A percentile compares a stretch with the other conserved stretches of the same genome.
Evolutionary conservation across 2,888 invertebrate genomes (phyloP).

Genomic region (Adelphocoris suturalis): DNA sequence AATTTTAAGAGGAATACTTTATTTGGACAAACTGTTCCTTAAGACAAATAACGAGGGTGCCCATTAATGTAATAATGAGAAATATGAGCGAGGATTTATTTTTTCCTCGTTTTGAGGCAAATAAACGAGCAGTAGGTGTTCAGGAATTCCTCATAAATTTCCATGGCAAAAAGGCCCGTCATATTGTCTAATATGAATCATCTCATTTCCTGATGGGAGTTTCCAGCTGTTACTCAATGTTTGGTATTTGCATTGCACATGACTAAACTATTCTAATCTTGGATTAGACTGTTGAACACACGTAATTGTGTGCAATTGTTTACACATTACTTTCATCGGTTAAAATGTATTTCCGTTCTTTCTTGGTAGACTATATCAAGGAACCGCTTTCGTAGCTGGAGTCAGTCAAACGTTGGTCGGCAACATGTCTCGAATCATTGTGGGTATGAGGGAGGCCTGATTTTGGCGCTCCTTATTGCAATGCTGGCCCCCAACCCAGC

Average conservation of each 20-base stretch:
- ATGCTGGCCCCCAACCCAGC: conserved; percentile 44
- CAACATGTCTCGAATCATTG: conserved; percentile 24
- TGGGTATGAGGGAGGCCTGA: conserved; percentile 13
- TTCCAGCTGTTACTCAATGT: neutral
- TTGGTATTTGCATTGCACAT: neutral
- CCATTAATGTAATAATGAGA: too few relatives aligned
- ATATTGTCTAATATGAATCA: too few relatives aligned
- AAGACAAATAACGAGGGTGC: too few relatives aligned
- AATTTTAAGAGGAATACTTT: too few relatives aligned
- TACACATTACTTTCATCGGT: neutral
- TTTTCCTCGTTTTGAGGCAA: too few relatives aligned
- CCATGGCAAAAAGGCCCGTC: too few relatives aligned
- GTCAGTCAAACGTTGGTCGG: neutral
- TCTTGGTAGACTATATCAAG: neutral
- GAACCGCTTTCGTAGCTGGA: neutral
- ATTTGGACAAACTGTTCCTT: too few relatives aligned
- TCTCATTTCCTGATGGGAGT: too few relatives aligned
- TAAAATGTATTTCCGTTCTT: neutral
- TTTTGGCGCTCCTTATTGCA: conserved; percentile 22
- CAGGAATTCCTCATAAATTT: too few relatives aligned
- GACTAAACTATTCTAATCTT: neutral
- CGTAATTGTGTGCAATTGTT: neutral
- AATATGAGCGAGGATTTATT: too few relatives aligned
- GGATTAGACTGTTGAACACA: neutral
- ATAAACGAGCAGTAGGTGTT: too few relatives aligned